Conservation (phyloP, 2,113 vertebrate species). For the Rhinopomastus cyanomelas region DNA sequence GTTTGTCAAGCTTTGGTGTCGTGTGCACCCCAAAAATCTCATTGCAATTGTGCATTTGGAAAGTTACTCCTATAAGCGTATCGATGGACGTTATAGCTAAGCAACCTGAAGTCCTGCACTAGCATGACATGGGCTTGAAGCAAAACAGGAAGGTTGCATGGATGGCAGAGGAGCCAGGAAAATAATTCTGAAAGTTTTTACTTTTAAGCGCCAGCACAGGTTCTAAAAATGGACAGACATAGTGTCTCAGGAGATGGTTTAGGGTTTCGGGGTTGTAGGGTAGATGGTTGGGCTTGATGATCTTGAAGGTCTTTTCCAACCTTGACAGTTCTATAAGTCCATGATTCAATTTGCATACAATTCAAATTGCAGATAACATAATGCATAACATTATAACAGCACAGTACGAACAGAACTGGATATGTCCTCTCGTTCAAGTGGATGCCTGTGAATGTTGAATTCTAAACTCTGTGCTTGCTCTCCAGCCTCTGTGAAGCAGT, state of each 20-base stretch:
- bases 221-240: not conserved
- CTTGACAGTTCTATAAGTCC: too few relatives aligned
- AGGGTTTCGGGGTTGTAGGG: too few relatives aligned
- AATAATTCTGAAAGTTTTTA: not conserved
- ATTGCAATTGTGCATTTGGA: not conserved
- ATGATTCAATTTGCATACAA: not conserved
- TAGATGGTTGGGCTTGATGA: too few relatives aligned
- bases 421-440: not conserved
- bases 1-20: not conserved
- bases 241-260: too few relatives aligned
- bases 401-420: not conserved
- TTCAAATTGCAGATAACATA: too few relatives aligned
- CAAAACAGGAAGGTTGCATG: not conserved
- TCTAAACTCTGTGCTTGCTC: not conserved
- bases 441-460: not conserved
- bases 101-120: not conserved
- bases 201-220: not conserved
- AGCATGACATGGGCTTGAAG: not conserved
- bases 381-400: not conserved
- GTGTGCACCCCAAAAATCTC: not conserved
- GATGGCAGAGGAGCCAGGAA: not conserved
- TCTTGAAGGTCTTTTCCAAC: too few relatives aligned
- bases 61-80: not conserved
- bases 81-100: not conserved
- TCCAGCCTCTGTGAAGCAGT: not conserved